A percentile compares a stretch with the other conserved stretches of the same genome.
phyloP scores from a whole-genome alignment of 2,888 invertebrate genomes.

The Pyrocoelia pectoralis region DNA sequence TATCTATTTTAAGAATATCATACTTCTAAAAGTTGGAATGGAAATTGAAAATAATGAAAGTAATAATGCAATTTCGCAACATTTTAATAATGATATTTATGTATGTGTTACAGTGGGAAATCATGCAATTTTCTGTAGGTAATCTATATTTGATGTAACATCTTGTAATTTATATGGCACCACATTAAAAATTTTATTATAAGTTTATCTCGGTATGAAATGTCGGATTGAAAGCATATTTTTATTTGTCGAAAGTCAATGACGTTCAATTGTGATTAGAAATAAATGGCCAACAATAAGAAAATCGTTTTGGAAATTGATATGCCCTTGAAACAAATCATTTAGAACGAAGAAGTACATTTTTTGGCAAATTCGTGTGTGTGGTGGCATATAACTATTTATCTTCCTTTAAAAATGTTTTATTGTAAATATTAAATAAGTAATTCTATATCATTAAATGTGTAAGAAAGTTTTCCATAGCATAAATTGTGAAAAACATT shows the following conservation, averaged over 20 bases:
- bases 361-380: background rate
- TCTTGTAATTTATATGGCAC: background rate
- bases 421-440: slow-evolving; percentile 8
- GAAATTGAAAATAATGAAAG: slow-evolving; percentile 19
- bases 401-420: background rate
- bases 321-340: slow-evolving; percentile 1
- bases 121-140: background rate
- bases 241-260: background rate
- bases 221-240: background rate
- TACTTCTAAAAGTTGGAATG: slow-evolving; percentile 17
- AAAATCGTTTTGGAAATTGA: slow-evolving; percentile 5
- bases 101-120: background rate
- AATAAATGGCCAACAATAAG: slow-evolving; percentile 9
- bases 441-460: background rate
- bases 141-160: background rate
- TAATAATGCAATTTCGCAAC: slow-evolving; percentile 28
- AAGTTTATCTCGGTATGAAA: slow-evolving; percentile 1
- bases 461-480: background rate
- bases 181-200: background rate
- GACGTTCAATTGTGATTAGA: slow-evolving; percentile 9
- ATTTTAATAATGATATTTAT: slow-evolving; percentile 16
- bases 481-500: background rate
- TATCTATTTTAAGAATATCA: slow-evolving; percentile 28
- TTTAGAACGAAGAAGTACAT: background rate
- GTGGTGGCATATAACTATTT: background rate